Conservation (phyloP, 64 coral and sea anemone species). For the Porites lutea region DNA sequence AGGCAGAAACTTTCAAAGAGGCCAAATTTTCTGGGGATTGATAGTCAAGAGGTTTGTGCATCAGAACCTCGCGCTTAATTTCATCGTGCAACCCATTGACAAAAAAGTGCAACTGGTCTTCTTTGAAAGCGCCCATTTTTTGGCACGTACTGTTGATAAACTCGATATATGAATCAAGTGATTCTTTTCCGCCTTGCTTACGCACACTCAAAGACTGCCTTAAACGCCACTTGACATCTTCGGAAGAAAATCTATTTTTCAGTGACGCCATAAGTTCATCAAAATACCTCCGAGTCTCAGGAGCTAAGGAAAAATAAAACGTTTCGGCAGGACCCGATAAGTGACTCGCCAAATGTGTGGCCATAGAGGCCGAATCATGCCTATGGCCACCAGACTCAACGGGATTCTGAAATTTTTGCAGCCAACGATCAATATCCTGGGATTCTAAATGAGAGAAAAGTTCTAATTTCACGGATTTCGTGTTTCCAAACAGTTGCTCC, state of each 20-base stretch:
- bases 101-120: background rate
- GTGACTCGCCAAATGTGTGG: background rate
- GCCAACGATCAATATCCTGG: background rate
- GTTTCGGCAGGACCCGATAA: background rate
- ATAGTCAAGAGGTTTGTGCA: background rate
- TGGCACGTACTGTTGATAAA: background rate
- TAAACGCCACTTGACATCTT: background rate
- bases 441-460: background rate
- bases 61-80: background rate
- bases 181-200: too few relatives aligned
- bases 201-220: background rate
- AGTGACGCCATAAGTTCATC: background rate
- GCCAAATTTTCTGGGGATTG: background rate
- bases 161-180: too few relatives aligned
- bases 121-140: background rate
- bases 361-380: background rate
- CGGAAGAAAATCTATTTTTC: background rate
- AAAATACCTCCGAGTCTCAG: background rate
- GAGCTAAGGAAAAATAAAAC: background rate
- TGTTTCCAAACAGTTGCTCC: background rate
- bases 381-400: background rate
- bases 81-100: background rate
- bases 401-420: background rate
- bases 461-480: background rate
- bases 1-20: background rate